Percentiles rank a stretch among this genome's conserved stretches.
Conservation (phyloP, 2,888 invertebrate genomes). For the Drosophila neonasuta region DNA sequence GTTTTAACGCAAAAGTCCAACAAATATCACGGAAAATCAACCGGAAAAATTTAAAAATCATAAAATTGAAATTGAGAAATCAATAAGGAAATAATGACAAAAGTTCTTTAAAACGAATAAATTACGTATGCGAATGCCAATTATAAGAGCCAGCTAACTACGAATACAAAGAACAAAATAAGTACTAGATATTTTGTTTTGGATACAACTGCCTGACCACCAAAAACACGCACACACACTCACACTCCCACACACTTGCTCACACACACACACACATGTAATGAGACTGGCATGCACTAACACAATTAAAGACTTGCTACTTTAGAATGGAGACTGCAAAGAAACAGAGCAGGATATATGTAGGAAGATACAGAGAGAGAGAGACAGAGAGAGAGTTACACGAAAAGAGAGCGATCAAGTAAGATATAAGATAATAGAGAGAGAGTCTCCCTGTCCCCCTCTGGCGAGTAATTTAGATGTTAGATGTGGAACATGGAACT, state of each 20-base stretch:
- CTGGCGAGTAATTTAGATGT: constrained; percentile 16
- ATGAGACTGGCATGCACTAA: constrained; percentile 56
- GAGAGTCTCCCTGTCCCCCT: constrained; percentile 4
- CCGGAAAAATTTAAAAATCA: constrained; percentile 30
- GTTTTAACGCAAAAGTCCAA: constrained; percentile 54
- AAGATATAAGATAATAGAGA: not conserved
- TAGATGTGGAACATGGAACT: constrained; percentile 18
- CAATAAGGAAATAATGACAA: constrained; percentile 6
- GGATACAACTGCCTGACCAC: constrained; percentile 8
- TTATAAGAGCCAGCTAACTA: constrained; percentile 49
- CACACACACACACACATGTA: constrained; percentile 19
- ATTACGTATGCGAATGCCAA: constrained; percentile 40
- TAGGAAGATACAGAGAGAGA: constrained; percentile 3
- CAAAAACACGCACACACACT: constrained; percentile 3
- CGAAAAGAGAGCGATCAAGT: not conserved
- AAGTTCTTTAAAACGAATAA: constrained; percentile 2
- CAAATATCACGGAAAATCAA: constrained; percentile 32
- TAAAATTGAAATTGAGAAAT: constrained; percentile 17
- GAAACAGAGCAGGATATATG: constrained; percentile 6
- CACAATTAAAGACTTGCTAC: constrained; percentile 17
- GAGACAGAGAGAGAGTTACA: not conserved
- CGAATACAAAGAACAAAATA: constrained; percentile 27
- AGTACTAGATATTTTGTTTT: not conserved
- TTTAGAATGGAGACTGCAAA: constrained; percentile 10
- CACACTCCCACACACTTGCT: not conserved